Evolutionary conservation across 2,113 vertebrate genomes (phyloP), one percentile per base, ranked within the genome.

Genomic region (Gobius niger): DNA sequence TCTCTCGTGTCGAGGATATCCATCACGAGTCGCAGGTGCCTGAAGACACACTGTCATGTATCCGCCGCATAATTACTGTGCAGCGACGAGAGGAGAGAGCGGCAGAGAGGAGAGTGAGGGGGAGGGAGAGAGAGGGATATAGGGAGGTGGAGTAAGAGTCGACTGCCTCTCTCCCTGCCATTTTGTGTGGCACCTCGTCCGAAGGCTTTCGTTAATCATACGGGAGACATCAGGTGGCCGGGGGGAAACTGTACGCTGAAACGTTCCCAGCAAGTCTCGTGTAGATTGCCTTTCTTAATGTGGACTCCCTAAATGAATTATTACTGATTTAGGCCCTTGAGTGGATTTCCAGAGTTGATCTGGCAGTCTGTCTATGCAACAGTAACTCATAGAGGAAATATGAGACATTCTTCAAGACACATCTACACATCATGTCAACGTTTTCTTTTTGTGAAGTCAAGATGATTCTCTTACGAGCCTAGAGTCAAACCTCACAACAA

Each of bases 171-270:
- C 63, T 50, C 68, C 78, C 73, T 85, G 76, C 84, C 64, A 62
- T 82, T 78, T 79, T 44, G 50, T 66, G 60, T 63, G n/a, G 76
- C 80, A 87, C 84, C 80, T 86, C 87, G 83, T 87, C 91, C 86
- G 64, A 82, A 85, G 78, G 73, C 63, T 77, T 86, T 73, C 51
- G 72, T 82, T 81, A 64, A 77, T 84, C 85, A 81, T 74, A 78
- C 78, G 75, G 74, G 66, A 76, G 80, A 77, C 85, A 83, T 81
- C 77, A 87, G 83, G 85, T 85, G 81, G 78, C 78, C 83, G 70
- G 64, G 57, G 78, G 79, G 81, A 81, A 81, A 73, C 61, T 34
- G 24, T 34, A 76, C 65, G 67, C 69, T 67, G 75, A 81, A 78
- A 67, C 15, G 62, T 79, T 79, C 65, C 83, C 80, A 76, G 76